phyloP scores from a whole-genome alignment of 2,888 invertebrate species.

The Doris montereyensis region DNA sequence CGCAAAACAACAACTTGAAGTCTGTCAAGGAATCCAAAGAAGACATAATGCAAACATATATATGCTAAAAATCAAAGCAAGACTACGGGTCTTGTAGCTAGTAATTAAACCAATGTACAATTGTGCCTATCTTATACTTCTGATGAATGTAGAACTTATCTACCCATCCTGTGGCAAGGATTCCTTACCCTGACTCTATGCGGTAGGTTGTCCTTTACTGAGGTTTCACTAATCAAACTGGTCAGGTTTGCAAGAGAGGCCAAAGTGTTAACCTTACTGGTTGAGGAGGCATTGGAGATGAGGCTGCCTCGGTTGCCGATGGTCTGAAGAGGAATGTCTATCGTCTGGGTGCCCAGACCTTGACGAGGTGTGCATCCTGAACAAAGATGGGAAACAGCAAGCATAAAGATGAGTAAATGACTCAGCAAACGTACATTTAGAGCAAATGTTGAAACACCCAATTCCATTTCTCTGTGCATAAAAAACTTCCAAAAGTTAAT shows the following conservation, averaged over 20 bases:
- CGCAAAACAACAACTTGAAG: too few species aligned
- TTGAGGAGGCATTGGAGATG: conserved; percentile 79
- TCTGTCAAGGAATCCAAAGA: too few species aligned
- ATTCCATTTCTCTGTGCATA: too few species aligned
- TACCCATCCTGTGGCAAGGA: too few species aligned
- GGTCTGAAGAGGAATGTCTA: conserved; percentile 76
- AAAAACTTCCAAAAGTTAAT: too few species aligned
- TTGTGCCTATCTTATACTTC: too few species aligned
- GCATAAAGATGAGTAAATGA: not conserved
- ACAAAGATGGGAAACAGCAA: not conserved
- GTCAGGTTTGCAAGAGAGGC: conserved; percentile 88
- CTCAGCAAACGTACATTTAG: too few species aligned
- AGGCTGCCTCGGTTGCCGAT: conserved; percentile 84
- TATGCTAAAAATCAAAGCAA: too few species aligned
- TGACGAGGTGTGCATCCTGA: conserved; percentile 52
- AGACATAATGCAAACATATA: too few species aligned
- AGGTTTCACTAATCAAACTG: conserved; percentile 75
- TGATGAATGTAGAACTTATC: too few species aligned
- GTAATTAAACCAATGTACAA: too few species aligned
- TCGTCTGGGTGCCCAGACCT: conserved; percentile 49
- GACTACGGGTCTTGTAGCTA: too few species aligned
- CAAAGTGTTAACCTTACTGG: conserved; percentile 86
- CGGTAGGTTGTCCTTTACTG: conserved; percentile 72
- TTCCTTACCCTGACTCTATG: conserved; percentile 78
- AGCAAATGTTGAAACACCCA: conserved; percentile 13